Base-by-base conservation (phyloP, 2,888 invertebrate species). In the Plemyria rubiginata region DNA sequence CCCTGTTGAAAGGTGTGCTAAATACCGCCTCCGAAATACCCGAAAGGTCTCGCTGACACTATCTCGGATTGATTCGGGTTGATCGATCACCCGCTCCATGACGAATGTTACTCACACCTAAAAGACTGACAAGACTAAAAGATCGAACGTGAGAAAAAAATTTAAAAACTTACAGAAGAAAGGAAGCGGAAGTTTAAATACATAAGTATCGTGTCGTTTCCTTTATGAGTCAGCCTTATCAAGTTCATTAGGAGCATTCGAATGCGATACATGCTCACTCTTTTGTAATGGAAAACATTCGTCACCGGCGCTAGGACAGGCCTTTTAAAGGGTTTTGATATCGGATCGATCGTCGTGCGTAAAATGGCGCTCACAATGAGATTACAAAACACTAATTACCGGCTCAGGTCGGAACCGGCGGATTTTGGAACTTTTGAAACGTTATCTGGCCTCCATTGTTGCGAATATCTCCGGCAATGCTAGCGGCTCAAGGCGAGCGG, bases 361-460 rank as follows among this genome's bases (percentile, higher is more conserved):
- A 68, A 68, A 57, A 66, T 64, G 70, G 71, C 70, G 67, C 65
- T 71, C 73, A 79, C 76, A 79, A 76, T 78, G 68, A 73, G 76
- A 82, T 86, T 89, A 86, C 86, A 76, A 87, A 89, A 88, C 79
- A 70, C 69, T 90, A 90, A 89, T 87, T 86, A 85, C 82, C 80
- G 81, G 78, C 68, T 75, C 71, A 72, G 75, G 73, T 78, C 85
- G 88, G 86, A 90, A 82, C 79, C 79, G 84, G 84, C 86, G 87
- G 85, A 90, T 92, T 90, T 91, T 92, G 86, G 83, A 88, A 90
- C 90, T 90, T 91, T 92, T 92, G 90, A 86, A 92, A 92, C 82
- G 89, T 90, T 92, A 92, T 92, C 92, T 92, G 90, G 90, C 90
- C 90, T 91, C 92, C 86, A 92, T 92, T 92, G 92, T 92, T 92